A percentile compares a stretch with the other conserved stretches of the same genome.
Conservation (phyloP, 2,888 invertebrate genomes). For the Drosophila flavopinicola region DNA sequence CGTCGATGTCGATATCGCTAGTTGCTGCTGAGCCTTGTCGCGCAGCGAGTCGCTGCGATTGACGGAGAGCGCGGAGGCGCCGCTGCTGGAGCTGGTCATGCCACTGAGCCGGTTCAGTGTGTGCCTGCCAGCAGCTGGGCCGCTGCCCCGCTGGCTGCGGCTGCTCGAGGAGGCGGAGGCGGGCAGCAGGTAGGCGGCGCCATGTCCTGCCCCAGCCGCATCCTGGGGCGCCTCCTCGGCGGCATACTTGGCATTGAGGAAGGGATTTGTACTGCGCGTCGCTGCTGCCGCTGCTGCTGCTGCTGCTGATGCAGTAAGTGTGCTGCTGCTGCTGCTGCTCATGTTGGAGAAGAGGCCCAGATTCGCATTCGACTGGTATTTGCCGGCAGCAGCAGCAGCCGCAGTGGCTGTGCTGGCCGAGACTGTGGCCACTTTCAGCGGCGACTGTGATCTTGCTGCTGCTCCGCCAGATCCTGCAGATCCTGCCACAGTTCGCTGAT, state of each 20-base stretch:
- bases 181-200: constrained; percentile 61
- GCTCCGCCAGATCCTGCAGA: neutral
- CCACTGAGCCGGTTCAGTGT: constrained; percentile 84
- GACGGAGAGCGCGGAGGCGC: constrained; percentile 82
- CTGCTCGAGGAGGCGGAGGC: constrained; percentile 69
- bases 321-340: constrained; percentile 38
- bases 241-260: constrained; percentile 81
- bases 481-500: constrained; percentile 43
- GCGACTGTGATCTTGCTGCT: constrained; percentile 67
- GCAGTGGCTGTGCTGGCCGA: constrained; percentile 51
- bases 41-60: constrained; percentile 74
- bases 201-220: constrained; percentile 22
- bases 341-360: constrained; percentile 61
- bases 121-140: too few species aligned
- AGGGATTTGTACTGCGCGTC: constrained; percentile 83
- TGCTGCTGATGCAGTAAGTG: constrained; percentile 27
- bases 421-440: constrained; percentile 64
- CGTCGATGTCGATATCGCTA: too few species aligned
- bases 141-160: constrained; percentile 84
- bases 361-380: constrained; percentile 71
- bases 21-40: constrained; percentile 19
- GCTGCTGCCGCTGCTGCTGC: constrained; percentile 42
- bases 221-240: constrained; percentile 67
- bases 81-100: constrained; percentile 87
- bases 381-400: too few species aligned